phyloP scores from a whole-genome alignment of 2,888 invertebrate species.

The Xylophagus ater region DNA sequence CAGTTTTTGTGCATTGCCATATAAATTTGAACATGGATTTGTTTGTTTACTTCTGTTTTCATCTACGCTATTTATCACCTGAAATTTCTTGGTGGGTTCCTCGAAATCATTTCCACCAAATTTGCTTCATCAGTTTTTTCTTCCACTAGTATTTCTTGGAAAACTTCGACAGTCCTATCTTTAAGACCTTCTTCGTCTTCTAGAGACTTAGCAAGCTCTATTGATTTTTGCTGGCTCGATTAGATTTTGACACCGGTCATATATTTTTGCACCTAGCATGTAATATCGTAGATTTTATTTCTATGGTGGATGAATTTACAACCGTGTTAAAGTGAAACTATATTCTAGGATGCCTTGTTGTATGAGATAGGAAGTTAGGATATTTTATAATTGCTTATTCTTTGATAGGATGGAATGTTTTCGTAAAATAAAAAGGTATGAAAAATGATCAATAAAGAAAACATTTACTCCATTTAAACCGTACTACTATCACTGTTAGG shows the following conservation, averaged over 20 bases:
- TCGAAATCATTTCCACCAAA: constrained; percentile 1
- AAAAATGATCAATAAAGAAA: too few relatives aligned
- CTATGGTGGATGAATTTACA: not conserved
- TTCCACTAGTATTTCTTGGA: not conserved
- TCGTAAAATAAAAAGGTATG: too few relatives aligned
- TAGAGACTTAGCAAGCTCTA: not conserved
- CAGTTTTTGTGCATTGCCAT: too few relatives aligned
- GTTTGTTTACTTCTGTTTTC: constrained; percentile 2
- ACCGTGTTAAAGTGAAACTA: constrained; percentile 1
- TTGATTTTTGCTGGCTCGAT: constrained; percentile 6
- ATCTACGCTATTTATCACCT: constrained; percentile 3
- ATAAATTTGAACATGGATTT: too few relatives aligned
- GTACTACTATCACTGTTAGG: too few relatives aligned
- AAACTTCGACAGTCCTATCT: too few relatives aligned
- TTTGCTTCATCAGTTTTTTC: constrained; percentile 1
- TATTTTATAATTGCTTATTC: too few relatives aligned
- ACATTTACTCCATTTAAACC: too few relatives aligned
- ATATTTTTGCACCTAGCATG: constrained; percentile 3
- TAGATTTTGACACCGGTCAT: constrained; percentile 5
- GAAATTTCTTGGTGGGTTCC: constrained; percentile 1
- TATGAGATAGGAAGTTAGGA: too few relatives aligned
- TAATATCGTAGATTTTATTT: constrained; percentile 1
- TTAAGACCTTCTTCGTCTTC: too few relatives aligned
- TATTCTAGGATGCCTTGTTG: constrained; percentile 25
- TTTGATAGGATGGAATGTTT: too few relatives aligned